phyloP scores from a whole-genome alignment of 92 coral and sea anemone species.

The Plumapathes pennacea region DNA sequence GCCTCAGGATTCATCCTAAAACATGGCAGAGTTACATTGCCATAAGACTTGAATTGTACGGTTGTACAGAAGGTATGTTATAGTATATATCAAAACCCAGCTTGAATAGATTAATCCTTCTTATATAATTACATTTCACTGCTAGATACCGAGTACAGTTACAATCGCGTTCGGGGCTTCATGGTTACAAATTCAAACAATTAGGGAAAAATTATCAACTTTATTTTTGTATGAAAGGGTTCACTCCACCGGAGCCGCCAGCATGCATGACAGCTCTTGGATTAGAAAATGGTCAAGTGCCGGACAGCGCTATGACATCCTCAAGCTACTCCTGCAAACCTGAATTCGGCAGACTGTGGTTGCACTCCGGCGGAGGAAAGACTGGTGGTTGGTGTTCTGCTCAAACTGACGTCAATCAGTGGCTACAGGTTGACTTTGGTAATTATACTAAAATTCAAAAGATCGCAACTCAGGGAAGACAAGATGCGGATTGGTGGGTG shows the following conservation, averaged over 20 bases:
- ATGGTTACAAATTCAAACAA: no score
- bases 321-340: slow-evolving; percentile 8
- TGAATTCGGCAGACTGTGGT: slow-evolving; percentile 12
- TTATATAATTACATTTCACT: no score
- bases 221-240: slow-evolving; percentile 4
- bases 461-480: slow-evolving; percentile 36
- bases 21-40: no score
- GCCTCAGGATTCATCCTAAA: no score
- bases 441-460: slow-evolving; percentile 22
- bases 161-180: no score
- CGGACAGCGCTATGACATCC: slow-evolving; percentile 26
- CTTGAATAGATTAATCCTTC: no score
- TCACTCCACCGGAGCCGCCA: slow-evolving; percentile 9
- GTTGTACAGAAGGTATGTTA: no score
- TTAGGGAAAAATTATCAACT: no score
- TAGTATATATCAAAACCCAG: no score
- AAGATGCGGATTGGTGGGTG: slow-evolving; percentile 22
- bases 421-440: slow-evolving; percentile 25
- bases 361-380: slow-evolving; percentile 1
- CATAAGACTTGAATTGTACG: no score
- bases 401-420: slow-evolving; percentile 3
- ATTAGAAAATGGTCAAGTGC: slow-evolving; percentile 31
- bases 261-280: slow-evolving; percentile 21
- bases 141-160: no score
- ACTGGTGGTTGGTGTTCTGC: slow-evolving; percentile 26